A percentile compares a stretch with the other conserved stretches of the same genome.
Evolutionary conservation across 2,113 vertebrate genomes (phyloP).

Genomic region (Paratilapia polleni): DNA sequence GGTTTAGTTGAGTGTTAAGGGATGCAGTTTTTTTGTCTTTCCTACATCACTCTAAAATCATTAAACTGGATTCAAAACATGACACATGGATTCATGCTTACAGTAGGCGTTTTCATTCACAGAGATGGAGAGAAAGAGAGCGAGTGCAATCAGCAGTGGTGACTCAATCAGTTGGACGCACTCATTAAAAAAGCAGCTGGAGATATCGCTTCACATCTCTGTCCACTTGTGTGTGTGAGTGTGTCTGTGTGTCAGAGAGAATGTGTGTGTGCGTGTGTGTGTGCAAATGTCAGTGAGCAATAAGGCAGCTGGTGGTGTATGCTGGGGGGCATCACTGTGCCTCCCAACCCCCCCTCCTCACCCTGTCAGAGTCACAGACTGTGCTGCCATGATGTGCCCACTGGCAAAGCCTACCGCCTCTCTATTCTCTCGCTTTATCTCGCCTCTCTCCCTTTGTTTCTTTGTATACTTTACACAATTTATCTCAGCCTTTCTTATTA

Average conservation of each 20-base stretch:
- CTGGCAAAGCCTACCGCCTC: conserved; percentile 75
- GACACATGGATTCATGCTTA: neutral
- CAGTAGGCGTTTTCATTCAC: conserved; percentile 16
- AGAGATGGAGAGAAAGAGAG: conserved; percentile 7
- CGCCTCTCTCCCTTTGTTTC: conserved; percentile 56
- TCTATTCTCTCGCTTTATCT: conserved; percentile 62
- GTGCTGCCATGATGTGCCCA: conserved; percentile 82
- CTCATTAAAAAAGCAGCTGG: conserved; percentile 82
- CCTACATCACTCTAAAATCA: neutral
- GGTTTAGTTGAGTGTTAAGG: neutral
- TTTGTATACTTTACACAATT: conserved; percentile 54
- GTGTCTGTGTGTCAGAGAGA: conserved; percentile 21
- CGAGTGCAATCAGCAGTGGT: conserved; percentile 61
- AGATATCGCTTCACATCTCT: conserved; percentile 78
- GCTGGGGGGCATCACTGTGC: conserved; percentile 69
- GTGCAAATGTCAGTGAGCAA: conserved; percentile 82
- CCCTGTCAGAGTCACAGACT: conserved; percentile 82
- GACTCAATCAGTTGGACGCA: conserved; percentile 72
- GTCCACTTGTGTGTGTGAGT: conserved; percentile 65
- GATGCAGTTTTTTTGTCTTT: neutral
- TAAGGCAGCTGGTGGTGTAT: conserved; percentile 79
- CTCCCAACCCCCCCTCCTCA: conserved; percentile 55
- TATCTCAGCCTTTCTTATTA: conserved; percentile 46
- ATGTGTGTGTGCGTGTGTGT: conserved; percentile 3
- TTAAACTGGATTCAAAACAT: neutral